Conservation (phyloP, 2,113 vertebrate genomes). For the Motacilla alba region DNA sequence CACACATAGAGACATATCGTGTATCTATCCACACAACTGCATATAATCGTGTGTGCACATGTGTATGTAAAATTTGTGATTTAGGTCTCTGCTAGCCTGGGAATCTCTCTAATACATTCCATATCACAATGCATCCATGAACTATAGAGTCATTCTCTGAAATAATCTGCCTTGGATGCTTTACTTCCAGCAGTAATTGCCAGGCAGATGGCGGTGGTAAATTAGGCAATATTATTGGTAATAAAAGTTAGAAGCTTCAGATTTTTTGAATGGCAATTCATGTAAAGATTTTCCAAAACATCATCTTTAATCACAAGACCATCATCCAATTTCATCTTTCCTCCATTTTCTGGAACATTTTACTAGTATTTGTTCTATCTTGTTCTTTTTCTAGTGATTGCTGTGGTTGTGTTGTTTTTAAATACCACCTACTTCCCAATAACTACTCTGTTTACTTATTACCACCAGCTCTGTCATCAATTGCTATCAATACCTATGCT, state of each 20-base stretch:
- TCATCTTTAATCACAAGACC: not conserved
- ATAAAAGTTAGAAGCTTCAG: conserved; percentile 46
- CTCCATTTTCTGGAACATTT: not conserved
- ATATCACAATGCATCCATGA: not conserved
- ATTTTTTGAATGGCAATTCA: conserved; percentile 21
- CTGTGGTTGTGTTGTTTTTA: not conserved
- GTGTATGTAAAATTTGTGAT: not conserved
- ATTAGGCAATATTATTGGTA: conserved; percentile 41
- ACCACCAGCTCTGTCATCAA: not conserved
- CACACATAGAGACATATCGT: not conserved
- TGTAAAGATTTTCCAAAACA: not conserved
- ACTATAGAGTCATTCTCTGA: not conserved
- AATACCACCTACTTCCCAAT: not conserved
- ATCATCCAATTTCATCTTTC: not conserved
- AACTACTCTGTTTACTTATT: not conserved
- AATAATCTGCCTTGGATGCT: conserved; percentile 13
- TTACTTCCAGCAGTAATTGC: conserved; percentile 16
- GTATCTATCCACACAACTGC: not conserved
- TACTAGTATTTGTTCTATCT: not conserved
- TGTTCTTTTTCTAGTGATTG: not conserved
- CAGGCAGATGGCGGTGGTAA: conserved; percentile 48
- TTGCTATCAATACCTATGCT: not conserved
- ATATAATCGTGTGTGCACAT: not conserved
- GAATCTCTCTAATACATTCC: not conserved
- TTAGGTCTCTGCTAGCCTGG: not conserved